Evolutionary conservation across 2,797 vertebrate genomes (phyloP).

Genomic region (Fundulus diaphanus): DNA sequence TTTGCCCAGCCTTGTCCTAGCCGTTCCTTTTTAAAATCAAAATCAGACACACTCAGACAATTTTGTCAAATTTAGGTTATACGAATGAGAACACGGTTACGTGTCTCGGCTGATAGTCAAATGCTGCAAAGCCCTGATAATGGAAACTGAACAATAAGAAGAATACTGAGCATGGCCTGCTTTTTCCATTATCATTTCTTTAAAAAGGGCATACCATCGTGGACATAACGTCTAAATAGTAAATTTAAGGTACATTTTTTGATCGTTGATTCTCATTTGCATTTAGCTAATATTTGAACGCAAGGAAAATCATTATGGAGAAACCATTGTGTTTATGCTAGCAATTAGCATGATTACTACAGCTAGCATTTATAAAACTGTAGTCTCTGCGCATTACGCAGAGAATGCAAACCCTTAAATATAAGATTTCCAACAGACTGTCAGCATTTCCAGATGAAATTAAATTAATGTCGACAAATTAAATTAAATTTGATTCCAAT

Average conservation of each 20-base stretch:
- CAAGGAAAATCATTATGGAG: background rate
- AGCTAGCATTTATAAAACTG: background rate
- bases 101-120: constrained; percentile 3
- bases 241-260: too few species aligned
- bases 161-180: background rate
- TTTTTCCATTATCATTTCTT: constrained; percentile 14
- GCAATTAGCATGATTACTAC: background rate
- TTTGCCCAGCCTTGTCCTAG: constrained; percentile 30
- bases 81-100: constrained; percentile 16
- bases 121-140: constrained; percentile 12
- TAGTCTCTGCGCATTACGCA: background rate
- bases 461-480: background rate
- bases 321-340: background rate
- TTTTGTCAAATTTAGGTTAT: constrained; percentile 30
- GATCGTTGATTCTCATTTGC: too few species aligned
- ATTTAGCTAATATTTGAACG: background rate
- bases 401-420: background rate
- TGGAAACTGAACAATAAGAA: constrained; percentile 18
- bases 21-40: constrained; percentile 46
- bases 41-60: constrained; percentile 37
- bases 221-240: background rate
- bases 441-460: background rate
- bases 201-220: background rate
- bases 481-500: background rate
- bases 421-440: background rate